Base-by-base conservation (phyloP, 1,140 invertebrate genomes). In the Drosophila lacertosa region DNA sequence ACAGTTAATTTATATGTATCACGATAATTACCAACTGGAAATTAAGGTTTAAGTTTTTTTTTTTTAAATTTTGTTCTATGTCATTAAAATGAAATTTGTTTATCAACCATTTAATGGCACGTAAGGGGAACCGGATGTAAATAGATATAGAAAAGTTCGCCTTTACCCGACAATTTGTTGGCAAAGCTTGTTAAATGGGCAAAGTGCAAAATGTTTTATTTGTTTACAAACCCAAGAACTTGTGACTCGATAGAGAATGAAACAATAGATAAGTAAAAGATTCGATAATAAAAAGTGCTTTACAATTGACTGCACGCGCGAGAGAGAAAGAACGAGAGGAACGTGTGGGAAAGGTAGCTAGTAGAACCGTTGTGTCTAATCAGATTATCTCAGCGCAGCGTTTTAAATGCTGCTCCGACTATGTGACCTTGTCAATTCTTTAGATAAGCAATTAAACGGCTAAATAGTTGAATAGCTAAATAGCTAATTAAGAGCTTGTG, bases 151-250 rank as follows among this genome's bases (percentile, higher is more conserved):
- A 66, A 65, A 44, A 65, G 37, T 47, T 33, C 26, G 33, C 22
- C 35, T 22, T 18, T 24, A 39, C 33, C 33, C 9, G 29, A 67
- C 44, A 32, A 39, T 74, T 86, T 81, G 59, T 86, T 84, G 80
- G 80, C 80, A 84, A 63, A 50, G 64, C 45, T 64, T 18, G 44
- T 37, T 13, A 22, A 4, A 22, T 44, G 81, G 48, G 22, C 81
- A 84, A 84, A 84, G 81, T 84, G 35, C 80, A 84, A 51, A 54
- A 59, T 65, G 40, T 59, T 73, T 54, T n/a, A 80, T 76, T 80
- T 83, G 81, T 86, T 83, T 80, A 76, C 77, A 40, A 81, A 69
- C 39, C 39, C 39, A 48, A 86, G 53, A 84, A 68, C 80, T 84
- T 86, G 80, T 84, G 80, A 86, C 77, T 79, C 62, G 45, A 50